Evolutionary conservation across 2,888 invertebrate genomes (phyloP).

Genomic region (Lasioglossum villosulum): DNA sequence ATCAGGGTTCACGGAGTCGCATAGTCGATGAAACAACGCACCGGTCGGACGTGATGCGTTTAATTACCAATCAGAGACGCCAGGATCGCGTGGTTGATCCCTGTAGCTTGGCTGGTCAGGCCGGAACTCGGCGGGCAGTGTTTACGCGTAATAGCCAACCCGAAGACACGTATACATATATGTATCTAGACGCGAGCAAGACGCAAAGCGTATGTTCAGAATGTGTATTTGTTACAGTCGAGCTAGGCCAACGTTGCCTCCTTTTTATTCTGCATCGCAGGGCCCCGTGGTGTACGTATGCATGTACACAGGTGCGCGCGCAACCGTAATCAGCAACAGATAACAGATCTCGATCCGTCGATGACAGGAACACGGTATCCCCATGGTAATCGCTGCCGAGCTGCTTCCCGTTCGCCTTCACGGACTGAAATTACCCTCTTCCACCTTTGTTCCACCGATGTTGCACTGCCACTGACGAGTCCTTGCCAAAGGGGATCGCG

Average conservation of each 20-base stretch:
- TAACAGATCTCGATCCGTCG: constrained; percentile 80
- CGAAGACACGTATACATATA: constrained; percentile 31
- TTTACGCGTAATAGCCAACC: constrained; percentile 44
- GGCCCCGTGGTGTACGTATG: neutral
- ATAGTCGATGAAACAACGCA: constrained; percentile 60
- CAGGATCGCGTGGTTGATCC: constrained; percentile 73
- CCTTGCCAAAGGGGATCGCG: neutral
- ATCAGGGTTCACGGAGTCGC: neutral
- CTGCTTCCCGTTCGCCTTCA: constrained; percentile 68
- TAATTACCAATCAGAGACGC: constrained; percentile 81
- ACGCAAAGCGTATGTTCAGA: constrained; percentile 1
- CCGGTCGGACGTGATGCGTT: constrained; percentile 77
- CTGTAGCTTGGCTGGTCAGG: constrained; percentile 42
- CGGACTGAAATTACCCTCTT: constrained; percentile 67
- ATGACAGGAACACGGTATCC: constrained; percentile 80
- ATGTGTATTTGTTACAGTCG: constrained; percentile 64
- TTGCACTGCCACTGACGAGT: constrained; percentile 15
- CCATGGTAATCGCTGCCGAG: constrained; percentile 65
- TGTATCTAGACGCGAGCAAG: neutral
- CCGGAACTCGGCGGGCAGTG: constrained; percentile 67
- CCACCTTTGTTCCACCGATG: constrained; percentile 44
- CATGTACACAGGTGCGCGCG: constrained; percentile 36
- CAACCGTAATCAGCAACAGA: constrained; percentile 79
- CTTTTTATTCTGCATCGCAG: constrained; percentile 66
- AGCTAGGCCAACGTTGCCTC: constrained; percentile 48